Conservation (phyloP, 2,113 vertebrate genomes). For the Phocoena phocoena region DNA sequence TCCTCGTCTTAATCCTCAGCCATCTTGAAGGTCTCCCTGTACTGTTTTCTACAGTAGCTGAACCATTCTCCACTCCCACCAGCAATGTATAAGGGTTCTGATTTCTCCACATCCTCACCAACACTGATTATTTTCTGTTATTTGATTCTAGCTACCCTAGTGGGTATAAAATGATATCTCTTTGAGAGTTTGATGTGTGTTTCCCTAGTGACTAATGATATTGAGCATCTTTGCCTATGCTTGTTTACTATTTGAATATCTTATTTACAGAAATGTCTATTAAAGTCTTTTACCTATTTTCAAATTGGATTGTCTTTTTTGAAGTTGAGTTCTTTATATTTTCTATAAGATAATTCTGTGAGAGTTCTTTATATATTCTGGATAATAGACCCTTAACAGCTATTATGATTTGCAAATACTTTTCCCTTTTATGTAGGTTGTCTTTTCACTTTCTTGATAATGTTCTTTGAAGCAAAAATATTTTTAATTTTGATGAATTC, state of each 20-base stretch:
- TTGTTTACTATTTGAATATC: background rate
- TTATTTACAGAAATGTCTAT: background rate
- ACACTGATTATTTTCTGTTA: background rate
- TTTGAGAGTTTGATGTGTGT: background rate
- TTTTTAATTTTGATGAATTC: slow-evolving; percentile 25
- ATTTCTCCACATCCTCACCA: background rate
- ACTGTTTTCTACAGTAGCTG: background rate
- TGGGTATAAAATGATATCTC: background rate
- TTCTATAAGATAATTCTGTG: background rate
- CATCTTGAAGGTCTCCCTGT: no score
- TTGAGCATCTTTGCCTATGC: background rate
- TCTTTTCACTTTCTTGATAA: slow-evolving; percentile 11
- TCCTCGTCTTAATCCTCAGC: no score
- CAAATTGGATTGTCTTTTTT: background rate
- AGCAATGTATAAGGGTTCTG: background rate
- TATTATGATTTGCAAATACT: background rate
- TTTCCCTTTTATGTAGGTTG: background rate
- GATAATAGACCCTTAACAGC: background rate
- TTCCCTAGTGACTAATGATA: background rate
- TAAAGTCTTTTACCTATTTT: background rate
- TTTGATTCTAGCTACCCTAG: slow-evolving; percentile 3
- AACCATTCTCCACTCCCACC: background rate
- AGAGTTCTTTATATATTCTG: background rate
- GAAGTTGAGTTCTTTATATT: background rate
- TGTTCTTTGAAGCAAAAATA: background rate